These are phyloP conservation scores for Poecilia latipinna DNA, from an alignment of 2,113 vertebrate species.

Conservation along the genomic window DNA sequence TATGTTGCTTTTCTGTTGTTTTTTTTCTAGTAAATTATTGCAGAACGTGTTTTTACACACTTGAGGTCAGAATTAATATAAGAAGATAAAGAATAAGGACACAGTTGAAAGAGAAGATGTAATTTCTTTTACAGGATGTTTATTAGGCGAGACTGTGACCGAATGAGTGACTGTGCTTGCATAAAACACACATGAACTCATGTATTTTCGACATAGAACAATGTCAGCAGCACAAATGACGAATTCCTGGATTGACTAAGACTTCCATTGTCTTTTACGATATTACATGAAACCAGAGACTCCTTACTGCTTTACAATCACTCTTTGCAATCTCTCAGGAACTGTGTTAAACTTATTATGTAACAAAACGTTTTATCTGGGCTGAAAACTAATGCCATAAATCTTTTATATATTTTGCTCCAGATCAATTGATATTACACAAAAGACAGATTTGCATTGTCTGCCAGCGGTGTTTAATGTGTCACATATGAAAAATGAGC, in stretches of 20 bases:
- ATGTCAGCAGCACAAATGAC: conserved; percentile 7
- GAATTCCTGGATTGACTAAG: conserved; percentile 5
- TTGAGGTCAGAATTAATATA: too few relatives aligned
- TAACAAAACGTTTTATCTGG: background rate
- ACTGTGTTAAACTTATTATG: background rate
- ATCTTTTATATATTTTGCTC: too few relatives aligned
- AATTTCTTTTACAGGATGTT: background rate
- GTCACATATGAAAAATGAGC: background rate
- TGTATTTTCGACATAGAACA: background rate
- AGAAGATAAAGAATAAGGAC: background rate
- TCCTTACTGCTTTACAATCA: background rate
- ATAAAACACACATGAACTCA: background rate
- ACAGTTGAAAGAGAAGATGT: background rate
- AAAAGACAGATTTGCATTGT: background rate
- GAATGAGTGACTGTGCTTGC: conserved; percentile 37
- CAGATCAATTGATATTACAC: background rate
- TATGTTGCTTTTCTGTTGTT: too few relatives aligned
- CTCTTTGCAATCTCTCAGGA: background rate
- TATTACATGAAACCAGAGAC: background rate
- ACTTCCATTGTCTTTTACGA: conserved; percentile 24
- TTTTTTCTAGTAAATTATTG: too few relatives aligned
- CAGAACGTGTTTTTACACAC: too few relatives aligned
- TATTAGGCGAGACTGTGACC: conserved; percentile 31
- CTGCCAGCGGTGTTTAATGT: background rate
- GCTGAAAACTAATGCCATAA: background rate